phyloP scores from a whole-genome alignment of 2,797 vertebrate genomes.

The Cryptoprocta ferox region DNA sequence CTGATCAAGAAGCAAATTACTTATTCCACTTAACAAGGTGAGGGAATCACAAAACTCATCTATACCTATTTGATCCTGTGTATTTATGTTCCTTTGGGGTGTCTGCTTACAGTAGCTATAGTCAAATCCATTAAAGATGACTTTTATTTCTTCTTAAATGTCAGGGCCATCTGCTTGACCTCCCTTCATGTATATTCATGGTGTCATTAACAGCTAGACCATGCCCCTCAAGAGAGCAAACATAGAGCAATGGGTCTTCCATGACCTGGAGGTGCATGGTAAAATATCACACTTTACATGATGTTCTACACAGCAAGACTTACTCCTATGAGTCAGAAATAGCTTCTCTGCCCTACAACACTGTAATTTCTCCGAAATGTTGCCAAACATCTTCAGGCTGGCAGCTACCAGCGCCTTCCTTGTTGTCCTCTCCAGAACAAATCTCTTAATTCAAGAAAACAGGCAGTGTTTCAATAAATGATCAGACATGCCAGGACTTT shows the following conservation, averaged over 20 bases:
- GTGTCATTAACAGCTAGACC: background rate
- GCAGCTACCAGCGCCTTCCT: background rate
- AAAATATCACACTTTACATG: conserved; percentile 2
- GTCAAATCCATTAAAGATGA: conserved; percentile 59
- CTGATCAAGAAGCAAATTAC: conserved; percentile 24
- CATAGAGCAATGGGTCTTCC: background rate
- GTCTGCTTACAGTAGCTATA: conserved; percentile 19
- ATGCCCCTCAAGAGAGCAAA: background rate
- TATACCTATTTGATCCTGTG: conserved; percentile 20
- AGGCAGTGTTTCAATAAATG: background rate
- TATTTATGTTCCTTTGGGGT: conserved; percentile 51
- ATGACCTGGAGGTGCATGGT: background rate
- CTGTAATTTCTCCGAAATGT: background rate
- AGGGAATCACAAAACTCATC: conserved; percentile 49
- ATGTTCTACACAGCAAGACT: background rate
- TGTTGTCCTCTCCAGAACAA: background rate
- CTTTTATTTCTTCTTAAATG: conserved; percentile 59
- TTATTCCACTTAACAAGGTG: conserved; percentile 44
- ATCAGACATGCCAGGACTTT: background rate
- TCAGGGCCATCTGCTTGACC: conserved; percentile 57
- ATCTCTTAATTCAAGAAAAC: conserved; percentile 1
- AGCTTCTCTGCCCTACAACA: background rate
- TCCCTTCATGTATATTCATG: conserved; percentile 63
- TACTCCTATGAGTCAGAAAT: background rate
- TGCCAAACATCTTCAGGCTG: background rate